Evolutionary conservation across 2,888 invertebrate genomes (phyloP), one percentile per base, ranked within the genome.

Genomic region (Scelioninae gen. 2): DNA sequence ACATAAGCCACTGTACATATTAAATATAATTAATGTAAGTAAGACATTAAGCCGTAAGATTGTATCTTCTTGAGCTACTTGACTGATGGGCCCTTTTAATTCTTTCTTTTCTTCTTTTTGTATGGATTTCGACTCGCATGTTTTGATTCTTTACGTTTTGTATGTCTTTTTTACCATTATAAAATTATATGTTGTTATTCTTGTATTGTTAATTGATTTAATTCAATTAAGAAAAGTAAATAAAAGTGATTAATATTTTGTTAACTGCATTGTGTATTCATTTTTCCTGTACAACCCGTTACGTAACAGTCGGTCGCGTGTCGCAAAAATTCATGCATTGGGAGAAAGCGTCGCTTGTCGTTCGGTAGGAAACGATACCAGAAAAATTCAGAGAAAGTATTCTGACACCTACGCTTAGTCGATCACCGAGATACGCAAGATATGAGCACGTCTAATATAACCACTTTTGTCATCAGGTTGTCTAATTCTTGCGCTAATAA

Each of bases 1-100:
- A 77, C 75, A 81, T 83, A 83, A 81, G 81, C 80, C 77, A 78
- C 78, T 84, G 84, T 85, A 84, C 78, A 84, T 85, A 85, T 81
- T 80, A 79, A 78, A 76, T 78, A 78, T 67, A 60, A 73, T 43
- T 76, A 73, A 60, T 63, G 52, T 78, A 77, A 76, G 73, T 81
- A 78, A 74, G 73, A 37, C 67, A 57, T 67, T 81, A 81, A 78
- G 77, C 65, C 57, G 43, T 78, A 72, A 68, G 67, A 45, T 68
- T 37, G 43, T 71, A 76, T 55, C 53, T 63, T 73, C 43, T 69
- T 57, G 46, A 68, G 50, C 73, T 76, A 77, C 76, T 79, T 76
- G 83, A 83, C 83, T 82, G 83, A 83, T 76, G 76, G 75, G 78
- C 79, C 78, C 77, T 77, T 76, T 60, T 76, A 60, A n/a, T n/a